phyloP scores from a whole-genome alignment of 2,113 vertebrate species.

The Micromys minutus region DNA sequence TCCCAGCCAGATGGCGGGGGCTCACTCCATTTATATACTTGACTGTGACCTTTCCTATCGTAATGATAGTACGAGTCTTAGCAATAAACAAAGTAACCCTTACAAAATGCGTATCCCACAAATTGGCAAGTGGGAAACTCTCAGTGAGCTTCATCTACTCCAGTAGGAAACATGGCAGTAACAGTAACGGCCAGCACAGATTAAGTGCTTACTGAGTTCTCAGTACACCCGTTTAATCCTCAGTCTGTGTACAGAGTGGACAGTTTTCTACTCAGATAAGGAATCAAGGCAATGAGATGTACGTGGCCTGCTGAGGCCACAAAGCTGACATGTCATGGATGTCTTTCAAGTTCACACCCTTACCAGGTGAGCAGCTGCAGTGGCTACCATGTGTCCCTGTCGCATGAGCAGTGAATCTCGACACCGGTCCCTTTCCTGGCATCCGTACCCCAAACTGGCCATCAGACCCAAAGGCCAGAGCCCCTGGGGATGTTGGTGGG shows the following conservation, averaged over 20 bases:
- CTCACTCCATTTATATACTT: background rate
- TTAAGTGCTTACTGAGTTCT: background rate
- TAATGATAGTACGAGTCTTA: background rate
- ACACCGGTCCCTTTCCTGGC: background rate
- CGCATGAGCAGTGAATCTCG: background rate
- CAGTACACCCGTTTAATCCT: background rate
- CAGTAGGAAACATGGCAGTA: background rate
- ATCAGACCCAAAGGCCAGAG: background rate
- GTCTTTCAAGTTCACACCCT: background rate
- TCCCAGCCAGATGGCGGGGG: background rate
- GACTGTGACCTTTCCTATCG: background rate
- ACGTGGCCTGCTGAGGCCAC: background rate
- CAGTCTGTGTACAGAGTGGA: background rate
- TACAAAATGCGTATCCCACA: background rate
- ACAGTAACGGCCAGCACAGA: background rate
- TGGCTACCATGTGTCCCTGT: background rate
- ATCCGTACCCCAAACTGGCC: background rate
- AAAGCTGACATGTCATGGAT: background rate
- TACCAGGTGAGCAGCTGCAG: accelerated
- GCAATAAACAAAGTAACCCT: background rate
- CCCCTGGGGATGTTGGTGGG: background rate
- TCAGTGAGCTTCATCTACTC: background rate
- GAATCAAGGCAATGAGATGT: background rate
- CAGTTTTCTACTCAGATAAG: background rate
- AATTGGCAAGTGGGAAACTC: background rate